A percentile compares a stretch with the other conserved stretches of the same genome.
phyloP scores from a whole-genome alignment of 1,140 invertebrate species.

The Pseudobourletiella spinata region DNA sequence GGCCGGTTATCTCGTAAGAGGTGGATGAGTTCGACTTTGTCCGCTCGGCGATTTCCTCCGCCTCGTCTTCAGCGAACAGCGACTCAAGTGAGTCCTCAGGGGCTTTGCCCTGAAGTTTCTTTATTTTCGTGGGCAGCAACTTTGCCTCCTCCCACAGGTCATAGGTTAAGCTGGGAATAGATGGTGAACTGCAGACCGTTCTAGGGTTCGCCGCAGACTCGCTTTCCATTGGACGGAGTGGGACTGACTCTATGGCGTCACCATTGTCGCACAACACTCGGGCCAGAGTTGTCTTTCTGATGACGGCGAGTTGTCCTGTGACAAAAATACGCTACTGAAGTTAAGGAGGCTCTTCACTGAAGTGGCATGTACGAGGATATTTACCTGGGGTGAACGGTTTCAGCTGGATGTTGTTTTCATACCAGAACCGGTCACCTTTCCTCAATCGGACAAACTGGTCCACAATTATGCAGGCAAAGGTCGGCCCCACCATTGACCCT shows the following conservation, averaged over 20 bases:
- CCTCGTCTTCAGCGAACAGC: too few relatives aligned
- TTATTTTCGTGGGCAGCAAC: neutral
- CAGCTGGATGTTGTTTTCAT: conserved; percentile 57
- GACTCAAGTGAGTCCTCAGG: too few relatives aligned
- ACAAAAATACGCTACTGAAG: neutral
- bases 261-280: conserved; percentile 83
- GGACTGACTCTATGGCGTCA: conserved; percentile 53
- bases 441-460: conserved; percentile 75
- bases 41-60: too few relatives aligned
- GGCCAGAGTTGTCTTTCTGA: conserved; percentile 72
- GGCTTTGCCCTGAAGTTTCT: neutral
- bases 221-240: neutral
- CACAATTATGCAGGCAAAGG: conserved; percentile 71
- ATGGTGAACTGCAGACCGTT: neutral
- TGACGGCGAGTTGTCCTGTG: conserved; percentile 69
- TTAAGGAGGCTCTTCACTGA: too few relatives aligned
- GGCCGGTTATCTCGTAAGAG: too few relatives aligned
- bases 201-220: neutral
- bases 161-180: conserved; percentile 11
- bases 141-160: conserved; percentile 8
- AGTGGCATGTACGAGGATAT: too few relatives aligned
- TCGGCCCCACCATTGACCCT: conserved; percentile 66
- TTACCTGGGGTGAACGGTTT: conserved; percentile 59
- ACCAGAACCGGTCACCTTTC: conserved; percentile 76
- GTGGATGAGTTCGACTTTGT: too few relatives aligned